These are phyloP conservation scores for Sarcophaga peregrina DNA, from an alignment of 1,140 invertebrate genomes.

Conservation along the genomic window DNA sequence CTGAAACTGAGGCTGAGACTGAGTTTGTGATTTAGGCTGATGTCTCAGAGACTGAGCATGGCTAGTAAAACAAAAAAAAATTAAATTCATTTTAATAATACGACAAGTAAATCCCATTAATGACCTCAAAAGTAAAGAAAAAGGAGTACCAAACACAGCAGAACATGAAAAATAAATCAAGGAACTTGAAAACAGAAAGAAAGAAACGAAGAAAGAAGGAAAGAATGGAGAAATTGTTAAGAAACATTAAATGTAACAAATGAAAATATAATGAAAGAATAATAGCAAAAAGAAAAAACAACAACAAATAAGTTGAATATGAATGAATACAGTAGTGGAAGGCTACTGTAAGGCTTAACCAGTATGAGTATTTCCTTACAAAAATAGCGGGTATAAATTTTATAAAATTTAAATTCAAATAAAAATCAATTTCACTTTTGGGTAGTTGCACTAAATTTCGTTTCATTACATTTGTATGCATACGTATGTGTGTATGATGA, in stretches of 20 bases:
- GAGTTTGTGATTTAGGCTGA: too few species aligned
- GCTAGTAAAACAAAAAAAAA: too few species aligned
- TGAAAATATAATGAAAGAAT: background rate
- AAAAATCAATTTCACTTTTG: constrained; percentile 5
- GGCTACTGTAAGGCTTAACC: background rate
- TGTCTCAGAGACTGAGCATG: too few species aligned
- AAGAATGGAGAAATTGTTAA: background rate
- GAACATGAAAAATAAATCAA: background rate
- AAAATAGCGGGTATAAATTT: background rate
- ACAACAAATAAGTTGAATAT: too few species aligned
- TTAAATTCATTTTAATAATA: background rate
- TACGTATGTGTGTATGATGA: too few species aligned
- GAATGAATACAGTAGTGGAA: background rate
- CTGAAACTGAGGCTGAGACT: too few species aligned
- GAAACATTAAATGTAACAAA: background rate
- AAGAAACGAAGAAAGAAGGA: background rate
- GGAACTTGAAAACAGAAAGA: background rate
- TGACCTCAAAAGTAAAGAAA: background rate
- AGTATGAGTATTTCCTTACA: background rate
- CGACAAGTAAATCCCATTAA: constrained; percentile 41
- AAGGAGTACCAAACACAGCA: background rate
- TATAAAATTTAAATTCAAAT: background rate
- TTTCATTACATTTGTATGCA: background rate
- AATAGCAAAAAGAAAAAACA: background rate
- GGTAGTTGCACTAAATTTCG: background rate